Conservation (phyloP, 2,888 invertebrate species). For the Xylota segnis region DNA sequence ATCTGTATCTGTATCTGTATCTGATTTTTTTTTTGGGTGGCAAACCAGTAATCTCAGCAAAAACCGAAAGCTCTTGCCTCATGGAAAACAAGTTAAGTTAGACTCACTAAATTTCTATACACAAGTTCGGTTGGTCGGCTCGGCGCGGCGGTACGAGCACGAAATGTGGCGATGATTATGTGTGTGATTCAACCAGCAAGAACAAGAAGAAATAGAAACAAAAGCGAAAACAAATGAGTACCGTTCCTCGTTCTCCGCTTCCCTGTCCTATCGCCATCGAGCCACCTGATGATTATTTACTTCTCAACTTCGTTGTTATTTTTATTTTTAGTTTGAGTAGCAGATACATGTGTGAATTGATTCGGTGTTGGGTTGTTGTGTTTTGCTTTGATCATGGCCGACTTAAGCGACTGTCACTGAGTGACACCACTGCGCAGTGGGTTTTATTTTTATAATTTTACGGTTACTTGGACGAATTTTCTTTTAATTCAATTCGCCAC, state of each 20-base stretch:
- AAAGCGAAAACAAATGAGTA: constrained; percentile 16
- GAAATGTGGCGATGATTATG: not conserved
- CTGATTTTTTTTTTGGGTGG: constrained; percentile 2
- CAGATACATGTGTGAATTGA: constrained; percentile 15
- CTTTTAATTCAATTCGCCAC: not conserved
- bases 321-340: constrained; percentile 10
- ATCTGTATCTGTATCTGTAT: not conserved
- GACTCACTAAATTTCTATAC: constrained; percentile 7
- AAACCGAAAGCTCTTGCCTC: constrained; percentile 30
- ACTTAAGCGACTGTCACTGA: constrained; percentile 47
- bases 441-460: not conserved
- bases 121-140: constrained; percentile 10
- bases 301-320: constrained; percentile 1
- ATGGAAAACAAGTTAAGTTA: constrained; percentile 67
- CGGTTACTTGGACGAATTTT: constrained; percentile 22
- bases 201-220: constrained; percentile 19
- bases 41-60: constrained; percentile 57
- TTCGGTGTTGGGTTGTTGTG: constrained; percentile 36
- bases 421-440: constrained; percentile 35
- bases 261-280: too few relatives aligned
- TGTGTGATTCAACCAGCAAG: constrained; percentile 17
- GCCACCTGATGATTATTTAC: not conserved
- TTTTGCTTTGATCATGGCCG: constrained; percentile 48
- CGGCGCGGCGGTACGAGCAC: not conserved
- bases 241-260: too few relatives aligned